Percentiles rank a stretch among this genome's conserved stretches.
These are phyloP conservation scores for Parthenolecanium corni DNA, from an alignment of 2,888 invertebrate species.

Conservation along the genomic window DNA sequence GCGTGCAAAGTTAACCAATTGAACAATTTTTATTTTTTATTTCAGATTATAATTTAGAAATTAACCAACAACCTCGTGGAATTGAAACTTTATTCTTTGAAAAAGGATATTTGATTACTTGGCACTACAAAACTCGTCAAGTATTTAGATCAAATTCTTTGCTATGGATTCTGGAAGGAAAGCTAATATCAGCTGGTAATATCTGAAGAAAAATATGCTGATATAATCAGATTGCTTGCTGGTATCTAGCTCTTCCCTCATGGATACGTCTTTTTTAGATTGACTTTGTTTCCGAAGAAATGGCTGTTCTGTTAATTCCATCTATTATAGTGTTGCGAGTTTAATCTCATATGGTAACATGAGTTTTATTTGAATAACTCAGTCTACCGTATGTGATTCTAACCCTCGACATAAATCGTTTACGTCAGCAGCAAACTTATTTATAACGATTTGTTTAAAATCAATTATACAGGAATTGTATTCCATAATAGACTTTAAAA, in stretches of 20 bases:
- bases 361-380: constrained; percentile 5
- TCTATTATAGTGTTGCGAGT: constrained; percentile 1
- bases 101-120: no score
- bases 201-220: not conserved
- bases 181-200: constrained; percentile 13
- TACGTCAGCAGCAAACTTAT: not conserved
- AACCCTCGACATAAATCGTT: constrained; percentile 7
- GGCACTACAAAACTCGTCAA: no score
- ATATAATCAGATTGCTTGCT: constrained; percentile 7
- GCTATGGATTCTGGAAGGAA: not conserved
- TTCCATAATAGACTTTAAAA: no score
- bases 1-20: no score
- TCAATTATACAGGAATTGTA: no score
- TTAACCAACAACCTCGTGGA: no score
- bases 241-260: constrained; percentile 8
- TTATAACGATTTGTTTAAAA: no score
- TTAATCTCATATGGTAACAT: constrained; percentile 12
- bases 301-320: not conserved
- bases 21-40: no score
- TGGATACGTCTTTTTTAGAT: not conserved
- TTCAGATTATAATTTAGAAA: no score
- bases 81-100: no score
- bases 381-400: constrained; percentile 2
- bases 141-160: no score
- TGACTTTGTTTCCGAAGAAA: not conserved